phyloP scores from a whole-genome alignment of 2,797 vertebrate genomes.

The Moxostoma hubbsi region DNA sequence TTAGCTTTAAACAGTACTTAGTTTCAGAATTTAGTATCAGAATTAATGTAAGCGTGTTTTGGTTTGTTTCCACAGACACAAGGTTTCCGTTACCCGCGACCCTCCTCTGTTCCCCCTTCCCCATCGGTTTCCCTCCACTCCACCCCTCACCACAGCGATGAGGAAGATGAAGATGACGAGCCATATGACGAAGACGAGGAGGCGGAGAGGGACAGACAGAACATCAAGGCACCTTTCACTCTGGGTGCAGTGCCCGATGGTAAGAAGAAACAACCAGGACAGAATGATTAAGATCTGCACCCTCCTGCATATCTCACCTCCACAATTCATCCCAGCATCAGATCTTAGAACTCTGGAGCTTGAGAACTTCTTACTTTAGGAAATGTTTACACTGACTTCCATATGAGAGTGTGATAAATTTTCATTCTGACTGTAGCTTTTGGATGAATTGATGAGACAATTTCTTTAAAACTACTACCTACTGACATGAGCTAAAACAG shows the following conservation, averaged over 20 bases:
- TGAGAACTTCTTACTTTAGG: background rate
- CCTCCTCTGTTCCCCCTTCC: conserved; percentile 91
- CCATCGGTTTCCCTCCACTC: conserved; percentile 88
- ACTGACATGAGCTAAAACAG: no score
- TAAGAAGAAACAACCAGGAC: conserved; percentile 81
- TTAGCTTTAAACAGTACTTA: no score
- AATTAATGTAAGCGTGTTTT: background rate
- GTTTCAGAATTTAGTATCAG: no score
- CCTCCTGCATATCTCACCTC: background rate
- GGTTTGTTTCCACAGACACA: conserved; percentile 76
- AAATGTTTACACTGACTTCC: background rate
- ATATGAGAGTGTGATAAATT: background rate
- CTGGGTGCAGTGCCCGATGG: conserved; percentile 69
- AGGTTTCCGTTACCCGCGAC: conserved; percentile 90
- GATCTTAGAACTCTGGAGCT: background rate
- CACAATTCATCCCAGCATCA: background rate
- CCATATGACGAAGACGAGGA: conserved; percentile 92
- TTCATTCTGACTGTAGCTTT: conserved; percentile 3
- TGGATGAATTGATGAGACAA: background rate
- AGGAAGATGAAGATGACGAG: conserved; percentile 81
- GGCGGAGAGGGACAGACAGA: conserved; percentile 88
- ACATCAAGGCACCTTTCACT: conserved; percentile 88
- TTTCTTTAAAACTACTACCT: no score
- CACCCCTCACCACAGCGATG: conserved; percentile 88
- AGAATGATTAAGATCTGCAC: conserved; percentile 76